These are phyloP conservation scores for Meteorus colon DNA, from an alignment of 2,888 invertebrate genomes.

Conservation along the genomic window DNA sequence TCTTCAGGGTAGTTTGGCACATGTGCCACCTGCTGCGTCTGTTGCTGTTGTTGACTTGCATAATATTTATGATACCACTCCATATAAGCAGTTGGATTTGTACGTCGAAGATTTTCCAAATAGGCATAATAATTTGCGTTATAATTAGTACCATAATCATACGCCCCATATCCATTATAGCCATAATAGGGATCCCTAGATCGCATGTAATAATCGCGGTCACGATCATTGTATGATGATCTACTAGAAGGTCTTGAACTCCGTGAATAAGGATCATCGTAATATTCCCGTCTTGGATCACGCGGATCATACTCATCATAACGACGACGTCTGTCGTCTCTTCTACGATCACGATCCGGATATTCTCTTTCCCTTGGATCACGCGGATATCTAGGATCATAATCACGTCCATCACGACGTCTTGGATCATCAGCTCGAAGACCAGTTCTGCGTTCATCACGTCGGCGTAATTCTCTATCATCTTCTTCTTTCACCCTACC, in stretches of 20 bases:
- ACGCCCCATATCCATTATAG: slow-evolving; percentile 67
- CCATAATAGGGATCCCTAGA: slow-evolving; percentile 67
- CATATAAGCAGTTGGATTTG: slow-evolving; percentile 86
- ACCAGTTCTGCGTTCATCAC: slow-evolving; percentile 63
- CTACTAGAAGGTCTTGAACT: slow-evolving; percentile 71
- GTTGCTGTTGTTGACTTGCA: slow-evolving; percentile 69
- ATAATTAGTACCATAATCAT: slow-evolving; percentile 66
- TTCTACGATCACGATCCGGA: slow-evolving; percentile 64
- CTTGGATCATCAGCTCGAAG: slow-evolving; percentile 62
- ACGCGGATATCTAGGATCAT: slow-evolving; percentile 63
- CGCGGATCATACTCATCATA: slow-evolving; percentile 68
- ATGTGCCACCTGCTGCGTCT: slow-evolving; percentile 61
- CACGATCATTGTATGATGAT: slow-evolving; percentile 71
- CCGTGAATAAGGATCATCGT: slow-evolving; percentile 68
- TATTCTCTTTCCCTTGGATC: slow-evolving; percentile 60
- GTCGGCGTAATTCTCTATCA: slow-evolving; percentile 62
- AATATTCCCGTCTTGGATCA: slow-evolving; percentile 66
- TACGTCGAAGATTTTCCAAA: slow-evolving; percentile 84
- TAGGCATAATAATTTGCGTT: slow-evolving; percentile 78
- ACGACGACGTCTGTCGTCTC: slow-evolving; percentile 67
- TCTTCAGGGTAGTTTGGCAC: slow-evolving; percentile 76
- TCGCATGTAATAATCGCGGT: slow-evolving; percentile 67
- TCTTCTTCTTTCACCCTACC: slow-evolving; percentile 66
- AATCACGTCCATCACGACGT: slow-evolving; percentile 60
- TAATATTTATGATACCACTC: slow-evolving; percentile 86